These are phyloP conservation scores for Acleris literana DNA, from an alignment of 2,888 invertebrate genomes.

Conservation along the genomic window DNA sequence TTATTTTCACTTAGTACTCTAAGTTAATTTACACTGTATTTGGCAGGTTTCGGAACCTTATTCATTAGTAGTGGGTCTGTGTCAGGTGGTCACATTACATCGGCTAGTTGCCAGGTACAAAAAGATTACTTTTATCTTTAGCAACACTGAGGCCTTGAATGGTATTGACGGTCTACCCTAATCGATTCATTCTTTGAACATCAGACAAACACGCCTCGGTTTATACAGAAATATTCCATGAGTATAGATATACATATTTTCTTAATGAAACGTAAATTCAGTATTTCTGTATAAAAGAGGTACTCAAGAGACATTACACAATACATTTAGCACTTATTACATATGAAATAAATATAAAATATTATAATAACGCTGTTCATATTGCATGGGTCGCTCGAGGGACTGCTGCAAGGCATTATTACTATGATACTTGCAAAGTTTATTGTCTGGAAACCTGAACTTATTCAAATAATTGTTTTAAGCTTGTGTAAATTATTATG, in stretches of 20 bases:
- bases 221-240: slow-evolving; percentile 14
- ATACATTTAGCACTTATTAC: slow-evolving; percentile 62
- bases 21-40: slow-evolving; percentile 32
- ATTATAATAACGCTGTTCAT: slow-evolving; percentile 25
- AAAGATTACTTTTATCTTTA: neutral
- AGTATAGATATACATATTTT: neutral
- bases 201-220: slow-evolving; percentile 30
- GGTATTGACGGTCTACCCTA: slow-evolving; percentile 40
- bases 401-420: too few relatives aligned
- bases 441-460: neutral
- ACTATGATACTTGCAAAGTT: neutral
- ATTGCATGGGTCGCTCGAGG: slow-evolving; percentile 6
- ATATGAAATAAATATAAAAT: slow-evolving; percentile 67
- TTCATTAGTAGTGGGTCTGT: slow-evolving; percentile 17
- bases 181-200: slow-evolving; percentile 31
- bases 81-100: neutral
- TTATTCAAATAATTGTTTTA: too few relatives aligned
- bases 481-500: neutral
- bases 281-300: slow-evolving; percentile 11
- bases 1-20: slow-evolving; percentile 25
- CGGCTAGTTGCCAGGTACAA: slow-evolving; percentile 5
- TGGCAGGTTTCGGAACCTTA: slow-evolving; percentile 25
- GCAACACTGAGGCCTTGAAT: slow-evolving; percentile 3
- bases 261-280: neutral
- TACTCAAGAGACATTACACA: slow-evolving; percentile 48